These are phyloP conservation scores for Emydocephalus ijimae DNA, from an alignment of 2,113 vertebrate genomes.

Conservation along the genomic window DNA sequence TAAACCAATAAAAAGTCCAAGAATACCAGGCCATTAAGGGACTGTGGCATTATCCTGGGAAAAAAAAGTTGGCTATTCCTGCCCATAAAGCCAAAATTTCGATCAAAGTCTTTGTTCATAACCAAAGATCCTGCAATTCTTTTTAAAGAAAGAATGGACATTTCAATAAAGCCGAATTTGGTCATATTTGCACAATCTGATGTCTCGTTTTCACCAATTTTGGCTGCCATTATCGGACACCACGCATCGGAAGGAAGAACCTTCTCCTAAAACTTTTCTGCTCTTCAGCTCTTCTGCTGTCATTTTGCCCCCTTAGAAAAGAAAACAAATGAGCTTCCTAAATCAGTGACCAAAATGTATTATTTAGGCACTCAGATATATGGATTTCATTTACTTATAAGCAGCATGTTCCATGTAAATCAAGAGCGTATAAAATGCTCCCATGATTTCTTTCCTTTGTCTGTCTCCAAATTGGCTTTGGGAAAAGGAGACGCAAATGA, in stretches of 20 bases:
- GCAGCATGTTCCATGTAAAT: neutral
- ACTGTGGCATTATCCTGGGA: too few species aligned
- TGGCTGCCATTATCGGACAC: neutral
- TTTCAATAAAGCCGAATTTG: too few species aligned
- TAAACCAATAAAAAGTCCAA: too few species aligned
- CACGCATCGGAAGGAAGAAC: neutral
- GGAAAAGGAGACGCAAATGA: constrained; percentile 18
- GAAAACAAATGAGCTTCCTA: neutral
- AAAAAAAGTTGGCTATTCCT: too few species aligned
- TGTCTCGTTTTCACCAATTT: neutral
- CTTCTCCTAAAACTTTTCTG: neutral
- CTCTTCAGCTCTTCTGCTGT: neutral
- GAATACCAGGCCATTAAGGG: too few species aligned
- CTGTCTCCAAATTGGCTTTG: constrained; percentile 24
- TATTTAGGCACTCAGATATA: neutral
- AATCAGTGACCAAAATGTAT: neutral
- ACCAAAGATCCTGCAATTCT: too few species aligned
- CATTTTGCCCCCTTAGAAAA: neutral
- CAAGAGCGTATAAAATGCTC: neutral
- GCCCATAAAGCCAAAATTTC: too few species aligned
- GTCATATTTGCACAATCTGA: neutral
- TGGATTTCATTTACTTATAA: neutral
- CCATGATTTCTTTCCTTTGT: constrained; percentile 33
- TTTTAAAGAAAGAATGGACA: too few species aligned
- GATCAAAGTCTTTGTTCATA: too few species aligned